These are phyloP conservation scores for Mesembrinibis cayennensis DNA, from an alignment of 2,113 vertebrate genomes.

Conservation along the genomic window DNA sequence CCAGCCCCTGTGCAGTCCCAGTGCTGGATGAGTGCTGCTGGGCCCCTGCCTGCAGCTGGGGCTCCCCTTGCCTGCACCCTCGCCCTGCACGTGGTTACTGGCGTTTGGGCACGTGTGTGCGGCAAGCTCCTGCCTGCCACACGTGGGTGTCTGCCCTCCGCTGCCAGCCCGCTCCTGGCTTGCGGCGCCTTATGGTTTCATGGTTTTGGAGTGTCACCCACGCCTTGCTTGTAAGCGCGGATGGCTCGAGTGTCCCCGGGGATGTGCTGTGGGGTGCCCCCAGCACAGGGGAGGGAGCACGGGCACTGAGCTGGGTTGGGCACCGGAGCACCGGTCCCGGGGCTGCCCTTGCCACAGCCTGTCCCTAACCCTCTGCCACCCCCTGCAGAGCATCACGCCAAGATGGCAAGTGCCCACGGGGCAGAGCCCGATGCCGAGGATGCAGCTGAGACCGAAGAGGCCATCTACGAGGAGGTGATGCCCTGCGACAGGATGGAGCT, in stretches of 20 bases:
- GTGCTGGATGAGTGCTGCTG: not conserved
- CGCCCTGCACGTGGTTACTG: fast-evolving
- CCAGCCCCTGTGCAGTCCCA: not conserved
- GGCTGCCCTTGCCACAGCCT: not conserved
- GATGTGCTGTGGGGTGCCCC: not conserved
- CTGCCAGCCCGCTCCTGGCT: not conserved
- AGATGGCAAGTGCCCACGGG: slow-evolving; percentile 72
- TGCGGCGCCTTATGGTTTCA: not conserved
- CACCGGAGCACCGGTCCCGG: fast-evolving
- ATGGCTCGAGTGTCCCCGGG: not conserved
- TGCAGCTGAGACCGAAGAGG: not conserved
- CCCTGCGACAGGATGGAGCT: slow-evolving; percentile 69
- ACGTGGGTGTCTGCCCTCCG: not conserved
- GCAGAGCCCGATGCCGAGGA: not conserved
- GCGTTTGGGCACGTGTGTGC: fast-evolving
- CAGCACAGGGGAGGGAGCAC: not conserved
- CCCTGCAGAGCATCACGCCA: slow-evolving; percentile 27
- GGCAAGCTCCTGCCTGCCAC: not conserved
- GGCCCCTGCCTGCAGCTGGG: not conserved
- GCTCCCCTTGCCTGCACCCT: not conserved
- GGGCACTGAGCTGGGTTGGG: not conserved
- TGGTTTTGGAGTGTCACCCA: not conserved
- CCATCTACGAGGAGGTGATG: slow-evolving; percentile 20
- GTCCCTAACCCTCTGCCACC: not conserved
- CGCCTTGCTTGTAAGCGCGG: not conserved